A percentile compares a stretch with the other conserved stretches of the same genome.
Evolutionary conservation across 2,888 invertebrate genomes (phyloP).

Genomic region (Sarcophaga caerulescens): DNA sequence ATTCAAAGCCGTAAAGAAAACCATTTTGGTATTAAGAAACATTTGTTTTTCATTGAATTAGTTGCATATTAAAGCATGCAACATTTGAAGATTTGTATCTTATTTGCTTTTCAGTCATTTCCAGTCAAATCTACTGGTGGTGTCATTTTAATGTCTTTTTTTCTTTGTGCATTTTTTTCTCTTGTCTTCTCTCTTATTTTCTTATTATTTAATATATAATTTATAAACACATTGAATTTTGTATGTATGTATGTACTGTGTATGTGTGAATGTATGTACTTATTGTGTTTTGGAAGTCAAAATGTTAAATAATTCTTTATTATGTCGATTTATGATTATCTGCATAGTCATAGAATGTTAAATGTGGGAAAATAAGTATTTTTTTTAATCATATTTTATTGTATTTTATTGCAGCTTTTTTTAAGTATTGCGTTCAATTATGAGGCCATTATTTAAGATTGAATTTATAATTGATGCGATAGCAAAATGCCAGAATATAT

Average conservation of each 20-base stretch:
- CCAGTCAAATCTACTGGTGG: constrained; percentile 57
- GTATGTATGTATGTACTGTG: not conserved
- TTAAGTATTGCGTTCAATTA: not conserved
- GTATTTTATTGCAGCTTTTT: not conserved
- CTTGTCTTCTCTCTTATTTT: not conserved
- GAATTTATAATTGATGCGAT: not conserved
- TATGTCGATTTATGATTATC: constrained; percentile 63
- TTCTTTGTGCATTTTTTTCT: constrained; percentile 21
- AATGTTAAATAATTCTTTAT: constrained; percentile 66
- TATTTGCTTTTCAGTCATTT: constrained; percentile 65
- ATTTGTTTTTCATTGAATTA: constrained; percentile 63
- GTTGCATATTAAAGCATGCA: constrained; percentile 65
- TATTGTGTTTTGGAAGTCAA: constrained; percentile 43
- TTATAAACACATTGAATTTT: constrained; percentile 10
- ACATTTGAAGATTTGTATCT: constrained; percentile 67
- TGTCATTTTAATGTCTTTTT: constrained; percentile 64
- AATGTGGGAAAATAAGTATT: constrained; percentile 62
- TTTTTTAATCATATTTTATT: constrained; percentile 29
- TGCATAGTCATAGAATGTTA: constrained; percentile 45
- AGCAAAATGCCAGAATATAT: not conserved
- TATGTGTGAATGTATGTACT: not conserved
- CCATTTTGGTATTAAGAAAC: constrained; percentile 32
- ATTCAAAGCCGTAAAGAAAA: constrained; percentile 11
- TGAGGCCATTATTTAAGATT: not conserved
- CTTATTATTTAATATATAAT: not conserved